Percentiles rank a stretch among this genome's conserved stretches.
These are phyloP conservation scores for Agriotes lineatus DNA, from an alignment of 2,888 invertebrate genomes.

Conservation along the genomic window DNA sequence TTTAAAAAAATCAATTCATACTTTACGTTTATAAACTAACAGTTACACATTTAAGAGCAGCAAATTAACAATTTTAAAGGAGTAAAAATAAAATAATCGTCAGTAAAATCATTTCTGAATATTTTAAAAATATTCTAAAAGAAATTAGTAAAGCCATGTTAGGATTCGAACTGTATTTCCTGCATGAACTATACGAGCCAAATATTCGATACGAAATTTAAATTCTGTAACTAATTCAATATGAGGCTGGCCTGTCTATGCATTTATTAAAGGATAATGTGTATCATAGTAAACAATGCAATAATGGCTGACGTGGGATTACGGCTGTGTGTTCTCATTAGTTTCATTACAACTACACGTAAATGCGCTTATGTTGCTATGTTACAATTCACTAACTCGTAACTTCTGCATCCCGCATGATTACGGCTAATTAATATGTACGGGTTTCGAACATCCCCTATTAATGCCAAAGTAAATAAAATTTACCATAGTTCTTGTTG, in stretches of 20 bases:
- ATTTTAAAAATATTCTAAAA: no score
- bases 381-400: constrained; percentile 38
- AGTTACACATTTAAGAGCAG: no score
- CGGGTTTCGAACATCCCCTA: constrained; percentile 43
- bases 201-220: not conserved
- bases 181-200: no score
- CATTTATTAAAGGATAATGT: not conserved
- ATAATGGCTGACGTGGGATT: constrained; percentile 33
- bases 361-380: constrained; percentile 58
- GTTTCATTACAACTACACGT: constrained; percentile 63
- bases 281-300: constrained; percentile 28
- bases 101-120: not conserved
- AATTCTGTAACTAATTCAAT: not conserved
- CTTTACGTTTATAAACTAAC: no score
- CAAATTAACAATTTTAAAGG: no score
- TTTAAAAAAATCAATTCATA: no score
- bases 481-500: no score
- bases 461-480: constrained; percentile 18
- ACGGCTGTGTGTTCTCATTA: constrained; percentile 58
- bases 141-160: not conserved
- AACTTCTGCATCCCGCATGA: constrained; percentile 39
- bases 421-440: constrained; percentile 46
- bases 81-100: no score
- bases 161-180: no score
- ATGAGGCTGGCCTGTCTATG: not conserved